Conservation (phyloP, 92 coral and sea anemone genomes). For the Nematostella vectensis region DNA sequence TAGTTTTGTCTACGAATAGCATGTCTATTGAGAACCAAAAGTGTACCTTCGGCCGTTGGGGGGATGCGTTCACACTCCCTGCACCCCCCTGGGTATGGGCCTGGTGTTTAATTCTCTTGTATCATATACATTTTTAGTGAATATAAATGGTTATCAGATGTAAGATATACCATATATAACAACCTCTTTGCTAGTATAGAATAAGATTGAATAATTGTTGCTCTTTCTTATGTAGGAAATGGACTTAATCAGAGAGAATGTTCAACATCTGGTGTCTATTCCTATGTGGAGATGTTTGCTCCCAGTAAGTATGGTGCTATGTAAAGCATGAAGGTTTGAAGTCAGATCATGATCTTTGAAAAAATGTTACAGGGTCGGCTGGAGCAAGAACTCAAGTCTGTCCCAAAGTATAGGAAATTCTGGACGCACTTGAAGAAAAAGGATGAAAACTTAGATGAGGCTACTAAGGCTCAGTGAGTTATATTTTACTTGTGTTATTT, state of each 20-base stretch:
- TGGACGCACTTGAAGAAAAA: slow-evolving; percentile 84
- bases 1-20: too few species aligned
- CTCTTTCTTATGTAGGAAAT: slow-evolving; percentile 87
- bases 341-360: background rate
- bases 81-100: too few species aligned
- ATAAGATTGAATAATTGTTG: too few species aligned
- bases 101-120: too few species aligned
- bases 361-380: slow-evolving; percentile 59
- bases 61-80: too few species aligned
- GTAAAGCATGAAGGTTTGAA: background rate
- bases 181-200: too few species aligned
- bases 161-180: too few species aligned
- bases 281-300: slow-evolving; percentile 88
- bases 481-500: background rate
- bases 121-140: too few species aligned
- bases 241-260: slow-evolving; percentile 92
- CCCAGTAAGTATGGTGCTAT: slow-evolving; percentile 50
- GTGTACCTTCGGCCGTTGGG: too few species aligned
- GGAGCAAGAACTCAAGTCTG: slow-evolving; percentile 70
- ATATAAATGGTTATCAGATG: too few species aligned
- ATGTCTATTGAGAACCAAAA: too few species aligned
- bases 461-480: slow-evolving; percentile 49
- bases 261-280: slow-evolving; percentile 85
- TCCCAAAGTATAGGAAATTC: slow-evolving; percentile 81
- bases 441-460: slow-evolving; percentile 66